Percentiles rank a stretch among this genome's conserved stretches.
These are phyloP conservation scores for Mizuhopecten yessoensis DNA, from an alignment of 1,140 invertebrate genomes.

Conservation along the genomic window DNA sequence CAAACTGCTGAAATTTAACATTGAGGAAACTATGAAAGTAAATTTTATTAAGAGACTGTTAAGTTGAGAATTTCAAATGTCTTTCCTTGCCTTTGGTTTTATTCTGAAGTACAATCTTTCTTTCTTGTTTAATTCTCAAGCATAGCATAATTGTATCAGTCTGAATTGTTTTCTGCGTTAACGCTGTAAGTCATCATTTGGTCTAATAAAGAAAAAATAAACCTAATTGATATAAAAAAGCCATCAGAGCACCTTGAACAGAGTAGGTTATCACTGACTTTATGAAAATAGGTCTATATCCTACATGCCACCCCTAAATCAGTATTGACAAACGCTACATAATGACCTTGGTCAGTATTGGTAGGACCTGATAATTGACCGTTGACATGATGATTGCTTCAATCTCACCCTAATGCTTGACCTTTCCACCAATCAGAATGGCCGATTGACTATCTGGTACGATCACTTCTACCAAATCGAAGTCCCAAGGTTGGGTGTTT, in stretches of 20 bases:
- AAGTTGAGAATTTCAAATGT: no score
- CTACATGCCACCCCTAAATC: neutral
- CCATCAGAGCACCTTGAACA: neutral
- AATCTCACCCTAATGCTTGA: neutral
- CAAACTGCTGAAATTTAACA: no score
- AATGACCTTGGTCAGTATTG: slow-evolving; percentile 1
- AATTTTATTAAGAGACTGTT: no score
- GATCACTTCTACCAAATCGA: neutral
- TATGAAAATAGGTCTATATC: neutral
- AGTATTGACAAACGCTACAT: neutral
- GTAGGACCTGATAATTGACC: neutral
- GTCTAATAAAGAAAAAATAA: no score
- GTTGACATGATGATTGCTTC: slow-evolving; percentile 26
- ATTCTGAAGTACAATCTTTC: no score
- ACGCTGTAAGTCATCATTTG: no score
- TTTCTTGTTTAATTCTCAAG: no score
- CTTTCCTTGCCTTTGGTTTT: no score
- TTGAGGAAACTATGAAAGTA: no score
- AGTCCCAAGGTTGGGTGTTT: neutral
- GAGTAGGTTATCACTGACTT: neutral
- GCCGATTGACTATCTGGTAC: neutral
- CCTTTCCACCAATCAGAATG: neutral
- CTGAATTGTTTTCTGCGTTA: no score
- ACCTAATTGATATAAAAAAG: no score
- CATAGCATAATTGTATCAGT: no score